Evolutionary conservation across 2,113 vertebrate species (phyloP).

Genomic region (Castor canadensis): DNA sequence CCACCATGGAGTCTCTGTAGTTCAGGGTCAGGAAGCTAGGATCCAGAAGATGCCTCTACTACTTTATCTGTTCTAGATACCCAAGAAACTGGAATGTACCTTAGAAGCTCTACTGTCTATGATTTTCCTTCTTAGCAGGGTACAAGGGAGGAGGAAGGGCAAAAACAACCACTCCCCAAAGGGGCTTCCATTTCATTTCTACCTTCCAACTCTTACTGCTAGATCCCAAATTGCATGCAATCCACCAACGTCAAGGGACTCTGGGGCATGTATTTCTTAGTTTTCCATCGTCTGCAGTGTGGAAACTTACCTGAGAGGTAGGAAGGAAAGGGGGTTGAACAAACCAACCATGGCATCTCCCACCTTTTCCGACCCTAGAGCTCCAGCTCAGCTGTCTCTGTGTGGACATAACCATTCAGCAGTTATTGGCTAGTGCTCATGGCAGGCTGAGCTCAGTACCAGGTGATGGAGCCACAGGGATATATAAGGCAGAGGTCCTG

Average conservation of each 20-base stretch:
- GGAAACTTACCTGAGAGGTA: background rate
- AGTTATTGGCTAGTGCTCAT: fast-evolving
- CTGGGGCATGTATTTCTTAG: background rate
- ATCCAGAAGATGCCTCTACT: background rate
- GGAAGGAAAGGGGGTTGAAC: background rate
- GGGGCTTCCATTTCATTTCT: background rate
- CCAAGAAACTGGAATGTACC: background rate
- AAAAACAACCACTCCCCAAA: background rate
- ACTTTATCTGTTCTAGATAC: background rate
- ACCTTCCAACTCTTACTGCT: background rate
- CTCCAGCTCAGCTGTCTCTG: background rate
- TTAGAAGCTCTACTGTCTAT: background rate
- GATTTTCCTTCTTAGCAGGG: background rate
- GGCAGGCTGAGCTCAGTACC: too few relatives aligned
- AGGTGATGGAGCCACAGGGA: background rate
- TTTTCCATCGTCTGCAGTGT: background rate
- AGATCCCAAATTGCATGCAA: background rate
- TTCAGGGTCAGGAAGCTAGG: background rate
- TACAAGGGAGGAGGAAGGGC: background rate
- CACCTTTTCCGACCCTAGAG: background rate
- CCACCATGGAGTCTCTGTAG: background rate
- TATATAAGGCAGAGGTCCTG: background rate
- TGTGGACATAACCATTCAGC: background rate
- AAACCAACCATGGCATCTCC: background rate
- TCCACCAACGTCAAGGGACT: background rate